Evolutionary conservation across 1,140 invertebrate species (phyloP), one percentile per base, ranked within the genome.

Genomic region (Protaetia brevitarsis): DNA sequence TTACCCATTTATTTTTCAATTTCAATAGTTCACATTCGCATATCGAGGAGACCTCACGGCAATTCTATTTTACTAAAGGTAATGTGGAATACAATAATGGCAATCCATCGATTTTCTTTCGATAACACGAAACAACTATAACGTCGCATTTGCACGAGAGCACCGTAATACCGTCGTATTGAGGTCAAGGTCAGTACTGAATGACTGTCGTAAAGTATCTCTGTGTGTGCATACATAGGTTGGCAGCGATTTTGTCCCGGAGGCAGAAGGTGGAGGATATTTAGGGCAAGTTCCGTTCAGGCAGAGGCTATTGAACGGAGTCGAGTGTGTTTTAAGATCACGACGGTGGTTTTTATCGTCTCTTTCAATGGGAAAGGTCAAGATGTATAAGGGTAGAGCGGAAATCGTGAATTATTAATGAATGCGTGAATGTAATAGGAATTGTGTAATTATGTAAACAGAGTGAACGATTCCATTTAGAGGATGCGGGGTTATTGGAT

Each of bases 21-120:
- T 45, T 45, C n/a, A 45, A 45, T 45, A 45, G 23, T 45, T n/a
- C n/a, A n/a, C n/a, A n/a, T n/a, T n/a, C n/a, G 41, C 41, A 19
- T 19, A 13, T 21, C 19, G n/a, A 6, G 19, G 13, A 13, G 41
- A 4, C 3, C n/a, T 45, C 23, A n/a, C 41, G 13, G 41, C 13
- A 7, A 21, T 45, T 21, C 41, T 45, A 45, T 21, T 45, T 45
- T 37, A 37, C 4, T 45, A 45, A 8, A 10, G 23, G 41, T 21
- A 7, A 45, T 13, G 41, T 45, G 7, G 41, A 45, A 19, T 45
- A 45, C 41, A 45, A 45, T 45, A 45, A 45, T 19, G 16, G 3
- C 8, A 16, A 45, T 45, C 8, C 23, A 45, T 45, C 41, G 41
- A 45, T 45, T 19, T 45, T 45, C n/a, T 45, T 45, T 45, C 41